phyloP scores from a whole-genome alignment of 2,888 invertebrate genomes.

The Trissonchulus sp. region DNA sequence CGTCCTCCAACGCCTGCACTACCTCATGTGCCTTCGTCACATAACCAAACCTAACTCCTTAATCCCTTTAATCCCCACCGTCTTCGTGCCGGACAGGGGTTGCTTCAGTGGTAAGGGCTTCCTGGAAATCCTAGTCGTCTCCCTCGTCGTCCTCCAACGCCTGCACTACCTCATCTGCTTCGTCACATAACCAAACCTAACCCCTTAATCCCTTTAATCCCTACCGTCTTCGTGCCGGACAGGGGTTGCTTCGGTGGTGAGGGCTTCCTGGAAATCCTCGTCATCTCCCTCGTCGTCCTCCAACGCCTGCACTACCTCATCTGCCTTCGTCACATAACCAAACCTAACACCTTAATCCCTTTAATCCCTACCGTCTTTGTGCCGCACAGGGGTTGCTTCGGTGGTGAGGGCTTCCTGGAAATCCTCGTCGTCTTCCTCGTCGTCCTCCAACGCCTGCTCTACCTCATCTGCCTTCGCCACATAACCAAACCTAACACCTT shows the following conservation, averaged over 20 bases:
- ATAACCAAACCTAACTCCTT: neutral
- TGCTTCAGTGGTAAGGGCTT: neutral
- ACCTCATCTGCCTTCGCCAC: too few relatives aligned
- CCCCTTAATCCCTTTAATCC: neutral
- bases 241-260: neutral
- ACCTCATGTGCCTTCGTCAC: too few relatives aligned
- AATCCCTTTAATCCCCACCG: neutral
- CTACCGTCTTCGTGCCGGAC: neutral
- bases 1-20: too few relatives aligned
- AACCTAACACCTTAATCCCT: neutral
- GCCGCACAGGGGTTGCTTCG: neutral
- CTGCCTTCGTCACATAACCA: neutral
- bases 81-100: neutral
- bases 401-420: too few relatives aligned
- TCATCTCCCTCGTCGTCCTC: too few relatives aligned
- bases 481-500: neutral
- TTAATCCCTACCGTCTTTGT: neutral
- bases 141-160: conserved; percentile 38
- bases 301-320: too few relatives aligned
- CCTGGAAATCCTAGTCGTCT: too few relatives aligned
- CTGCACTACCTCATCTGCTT: neutral
- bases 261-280: too few relatives aligned
- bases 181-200: neutral
- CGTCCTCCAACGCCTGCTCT: too few relatives aligned
- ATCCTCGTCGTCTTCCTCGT: too few relatives aligned